These are phyloP conservation scores for Sinotaia quadrata DNA, from an alignment of 2,888 invertebrate genomes.

Conservation along the genomic window DNA sequence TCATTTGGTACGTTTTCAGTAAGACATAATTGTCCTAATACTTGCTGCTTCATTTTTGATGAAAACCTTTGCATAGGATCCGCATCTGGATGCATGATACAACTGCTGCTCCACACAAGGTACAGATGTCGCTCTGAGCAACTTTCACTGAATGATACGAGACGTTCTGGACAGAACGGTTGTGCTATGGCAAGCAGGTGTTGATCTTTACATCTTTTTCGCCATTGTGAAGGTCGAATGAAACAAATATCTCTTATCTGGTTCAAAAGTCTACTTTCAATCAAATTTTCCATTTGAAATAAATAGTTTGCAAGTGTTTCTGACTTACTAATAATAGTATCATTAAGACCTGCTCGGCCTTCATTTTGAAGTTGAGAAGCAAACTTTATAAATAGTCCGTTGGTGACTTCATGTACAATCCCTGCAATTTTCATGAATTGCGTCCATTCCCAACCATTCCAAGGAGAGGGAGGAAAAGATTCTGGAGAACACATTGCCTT, in stretches of 20 bases:
- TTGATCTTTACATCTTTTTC: background rate
- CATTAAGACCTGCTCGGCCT: background rate
- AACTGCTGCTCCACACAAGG: constrained; percentile 10
- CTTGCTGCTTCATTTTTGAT: background rate
- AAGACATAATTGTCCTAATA: background rate
- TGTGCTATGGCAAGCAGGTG: background rate
- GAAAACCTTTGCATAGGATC: background rate
- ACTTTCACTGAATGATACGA: background rate
- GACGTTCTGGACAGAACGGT: background rate
- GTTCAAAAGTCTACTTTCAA: background rate
- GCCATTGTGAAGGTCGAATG: background rate
- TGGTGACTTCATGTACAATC: background rate
- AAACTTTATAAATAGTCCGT: background rate
- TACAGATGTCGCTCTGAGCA: background rate
- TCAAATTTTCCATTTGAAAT: background rate
- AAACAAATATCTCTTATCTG: background rate
- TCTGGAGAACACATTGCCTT: background rate
- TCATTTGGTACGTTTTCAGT: background rate
- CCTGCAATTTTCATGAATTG: background rate
- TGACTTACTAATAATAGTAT: background rate
- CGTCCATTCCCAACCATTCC: background rate
- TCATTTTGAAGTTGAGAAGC: background rate
- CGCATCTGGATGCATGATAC: background rate
- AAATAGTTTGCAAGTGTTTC: background rate
- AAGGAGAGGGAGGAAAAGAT: background rate